Percentiles rank a stretch among this genome's conserved stretches.
Conservation (phyloP, 2,888 invertebrate genomes). For the Thereva unica region DNA sequence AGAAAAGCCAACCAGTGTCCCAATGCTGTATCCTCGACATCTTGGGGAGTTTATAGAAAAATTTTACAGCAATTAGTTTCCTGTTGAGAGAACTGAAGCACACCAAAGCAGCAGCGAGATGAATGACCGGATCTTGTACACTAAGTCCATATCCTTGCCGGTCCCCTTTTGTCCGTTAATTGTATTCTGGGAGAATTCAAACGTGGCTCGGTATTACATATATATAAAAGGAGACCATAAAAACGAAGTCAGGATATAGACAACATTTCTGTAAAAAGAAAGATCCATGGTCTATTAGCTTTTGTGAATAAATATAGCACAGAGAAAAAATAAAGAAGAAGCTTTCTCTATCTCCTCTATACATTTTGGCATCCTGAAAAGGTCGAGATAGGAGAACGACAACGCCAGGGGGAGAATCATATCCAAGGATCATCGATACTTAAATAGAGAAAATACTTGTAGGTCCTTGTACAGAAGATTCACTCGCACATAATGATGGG, state of each 20-base stretch:
- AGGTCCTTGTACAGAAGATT: constrained; percentile 3
- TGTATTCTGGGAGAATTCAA: not conserved
- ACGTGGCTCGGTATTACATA: not conserved
- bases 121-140: not conserved
- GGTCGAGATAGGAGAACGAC: not conserved
- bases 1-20: not conserved
- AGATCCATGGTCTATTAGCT: constrained; percentile 9
- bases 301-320: not conserved
- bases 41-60: not conserved
- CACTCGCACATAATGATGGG: not conserved
- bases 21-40: not conserved
- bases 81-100: not conserved
- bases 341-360: not conserved
- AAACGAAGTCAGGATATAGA: not conserved
- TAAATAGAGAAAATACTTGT: not conserved
- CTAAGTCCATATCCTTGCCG: not conserved
- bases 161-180: not conserved
- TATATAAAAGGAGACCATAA: not conserved
- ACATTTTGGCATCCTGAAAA: not conserved
- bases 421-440: not conserved
- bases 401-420: not conserved
- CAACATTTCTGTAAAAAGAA: not conserved
- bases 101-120: not conserved
- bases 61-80: constrained; percentile 11
- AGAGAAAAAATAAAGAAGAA: not conserved